Percentiles rank a stretch among this genome's conserved stretches.
These are phyloP conservation scores for Garrulus glandarius DNA, from an alignment of 2,797 vertebrate genomes.

Conservation along the genomic window DNA sequence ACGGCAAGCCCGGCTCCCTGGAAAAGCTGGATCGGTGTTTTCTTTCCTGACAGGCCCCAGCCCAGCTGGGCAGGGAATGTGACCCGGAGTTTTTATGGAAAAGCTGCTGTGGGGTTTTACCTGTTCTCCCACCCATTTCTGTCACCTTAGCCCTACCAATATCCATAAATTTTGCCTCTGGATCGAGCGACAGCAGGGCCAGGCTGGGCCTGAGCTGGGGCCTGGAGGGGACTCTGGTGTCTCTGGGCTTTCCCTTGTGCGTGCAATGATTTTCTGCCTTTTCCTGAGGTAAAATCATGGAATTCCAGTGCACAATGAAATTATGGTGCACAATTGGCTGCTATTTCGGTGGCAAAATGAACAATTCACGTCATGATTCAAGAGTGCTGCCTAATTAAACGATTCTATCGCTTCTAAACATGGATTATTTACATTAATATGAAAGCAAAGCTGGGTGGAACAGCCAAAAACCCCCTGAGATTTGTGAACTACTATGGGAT, in stretches of 20 bases:
- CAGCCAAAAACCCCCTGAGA: background rate
- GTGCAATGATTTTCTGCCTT: accelerated
- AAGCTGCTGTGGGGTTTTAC: background rate
- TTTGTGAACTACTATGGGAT: accelerated
- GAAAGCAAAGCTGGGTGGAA: background rate
- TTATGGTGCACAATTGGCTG: background rate
- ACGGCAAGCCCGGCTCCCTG: too few species aligned
- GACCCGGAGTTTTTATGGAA: background rate
- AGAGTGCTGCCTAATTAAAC: background rate
- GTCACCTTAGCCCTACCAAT: accelerated
- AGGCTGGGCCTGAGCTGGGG: background rate
- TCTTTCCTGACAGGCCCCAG: background rate
- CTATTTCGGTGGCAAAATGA: background rate
- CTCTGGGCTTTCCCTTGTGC: background rate
- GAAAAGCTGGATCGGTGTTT: background rate
- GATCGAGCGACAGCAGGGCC: background rate
- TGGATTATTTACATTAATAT: background rate
- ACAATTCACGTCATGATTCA: background rate
- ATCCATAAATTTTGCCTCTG: background rate
- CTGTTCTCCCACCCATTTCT: background rate
- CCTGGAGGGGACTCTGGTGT: background rate
- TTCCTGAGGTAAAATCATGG: background rate
- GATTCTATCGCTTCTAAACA: background rate
- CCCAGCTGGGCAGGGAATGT: too few species aligned
- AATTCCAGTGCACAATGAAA: background rate